A percentile compares a stretch with the other conserved stretches of the same genome.
Conservation (phyloP, 2,797 vertebrate genomes). For the Echeneis naucrates region DNA sequence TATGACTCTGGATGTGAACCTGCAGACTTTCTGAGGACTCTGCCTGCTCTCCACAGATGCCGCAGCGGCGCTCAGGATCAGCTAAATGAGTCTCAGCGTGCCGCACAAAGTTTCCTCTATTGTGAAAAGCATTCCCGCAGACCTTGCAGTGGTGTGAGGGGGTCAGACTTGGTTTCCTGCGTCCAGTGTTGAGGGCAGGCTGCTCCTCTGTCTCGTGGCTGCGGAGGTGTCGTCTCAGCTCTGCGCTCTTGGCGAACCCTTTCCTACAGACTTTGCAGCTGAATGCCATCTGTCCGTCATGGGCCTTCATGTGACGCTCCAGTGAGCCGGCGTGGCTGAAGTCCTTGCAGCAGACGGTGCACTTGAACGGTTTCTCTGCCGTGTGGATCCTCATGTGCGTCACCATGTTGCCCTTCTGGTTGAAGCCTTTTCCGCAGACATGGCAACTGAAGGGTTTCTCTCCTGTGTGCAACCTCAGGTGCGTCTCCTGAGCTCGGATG, state of each 20-base stretch:
- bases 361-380: slow-evolving; percentile 38
- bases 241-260: slow-evolving; percentile 30
- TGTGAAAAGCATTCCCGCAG: slow-evolving; percentile 57
- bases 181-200: neutral
- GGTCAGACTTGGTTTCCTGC: slow-evolving; percentile 26
- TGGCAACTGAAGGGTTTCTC: slow-evolving; percentile 70
- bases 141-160: slow-evolving; percentile 61
- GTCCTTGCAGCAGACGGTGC: slow-evolving; percentile 42
- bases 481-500: slow-evolving; percentile 61
- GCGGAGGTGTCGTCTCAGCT: slow-evolving; percentile 40
- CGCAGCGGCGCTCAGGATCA: slow-evolving; percentile 37
- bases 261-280: slow-evolving; percentile 52
- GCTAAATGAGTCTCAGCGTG: slow-evolving; percentile 65
- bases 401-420: slow-evolving; percentile 71
- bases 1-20: slow-evolving; percentile 65
- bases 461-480: slow-evolving; percentile 67
- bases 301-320: slow-evolving; percentile 56
- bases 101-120: slow-evolving; percentile 62
- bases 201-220: slow-evolving; percentile 16
- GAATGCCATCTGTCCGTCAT: slow-evolving; percentile 14
- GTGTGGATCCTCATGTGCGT: slow-evolving; percentile 68
- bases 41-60: slow-evolving; percentile 49
- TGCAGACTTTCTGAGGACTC: slow-evolving; percentile 50
- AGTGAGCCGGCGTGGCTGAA: slow-evolving; percentile 47
- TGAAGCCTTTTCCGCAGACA: slow-evolving; percentile 66